Evolutionary conservation across 37 sponge, comb jelly and placozoan species (phyloP).

Genomic region (Oopsacas minuta): DNA sequence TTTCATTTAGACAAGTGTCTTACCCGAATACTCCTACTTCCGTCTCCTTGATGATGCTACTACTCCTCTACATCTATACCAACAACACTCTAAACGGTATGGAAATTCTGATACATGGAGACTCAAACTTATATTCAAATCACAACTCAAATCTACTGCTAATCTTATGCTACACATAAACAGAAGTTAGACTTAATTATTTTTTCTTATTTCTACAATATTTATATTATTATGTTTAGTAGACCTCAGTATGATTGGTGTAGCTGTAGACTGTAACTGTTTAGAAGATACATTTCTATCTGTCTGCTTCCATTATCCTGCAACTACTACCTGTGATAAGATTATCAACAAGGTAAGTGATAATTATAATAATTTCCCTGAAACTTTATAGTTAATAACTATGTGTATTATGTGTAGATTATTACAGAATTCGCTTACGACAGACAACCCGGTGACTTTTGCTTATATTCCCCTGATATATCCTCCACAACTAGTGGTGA

Average conservation of each 20-base stretch:
- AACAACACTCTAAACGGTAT: background rate
- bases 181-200: background rate
- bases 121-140: background rate
- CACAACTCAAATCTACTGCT: background rate
- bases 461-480: background rate
- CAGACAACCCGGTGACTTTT: slow-evolving; percentile 13
- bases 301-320: background rate
- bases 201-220: background rate
- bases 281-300: background rate
- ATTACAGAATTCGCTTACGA: background rate
- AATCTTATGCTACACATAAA: background rate
- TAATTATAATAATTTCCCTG: background rate
- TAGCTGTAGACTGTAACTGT: background rate
- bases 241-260: background rate
- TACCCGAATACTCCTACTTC: background rate
- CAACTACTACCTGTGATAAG: background rate
- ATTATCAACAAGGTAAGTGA: background rate
- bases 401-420: background rate
- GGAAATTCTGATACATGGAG: background rate
- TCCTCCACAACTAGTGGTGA: background rate
- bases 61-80: background rate
- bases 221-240: background rate
- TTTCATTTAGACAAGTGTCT: background rate
- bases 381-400: background rate
- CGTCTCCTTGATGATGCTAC: background rate